phyloP scores from a whole-genome alignment of 2,113 vertebrate species.

The Semicossyphus pulcher region DNA sequence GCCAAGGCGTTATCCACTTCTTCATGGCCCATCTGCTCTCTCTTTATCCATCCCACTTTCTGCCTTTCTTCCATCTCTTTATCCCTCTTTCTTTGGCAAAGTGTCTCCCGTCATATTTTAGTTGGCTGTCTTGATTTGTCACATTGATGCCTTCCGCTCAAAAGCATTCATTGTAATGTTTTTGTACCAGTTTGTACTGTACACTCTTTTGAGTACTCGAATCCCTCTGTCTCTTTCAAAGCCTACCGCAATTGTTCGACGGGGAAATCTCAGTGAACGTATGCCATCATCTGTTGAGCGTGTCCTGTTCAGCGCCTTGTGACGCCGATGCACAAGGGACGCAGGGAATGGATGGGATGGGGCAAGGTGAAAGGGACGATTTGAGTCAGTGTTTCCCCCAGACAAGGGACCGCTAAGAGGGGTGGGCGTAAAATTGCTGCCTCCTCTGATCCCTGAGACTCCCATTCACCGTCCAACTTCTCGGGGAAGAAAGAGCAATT shows the following conservation, averaged over 20 bases:
- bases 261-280: constrained; percentile 47
- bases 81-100: constrained; percentile 50
- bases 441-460: constrained; percentile 52
- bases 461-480: constrained; percentile 31
- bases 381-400: constrained; percentile 36
- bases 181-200: constrained; percentile 28
- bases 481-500: constrained; percentile 51
- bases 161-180: constrained; percentile 32
- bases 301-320: constrained; percentile 46
- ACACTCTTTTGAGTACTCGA: constrained; percentile 17
- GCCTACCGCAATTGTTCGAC: constrained; percentile 32
- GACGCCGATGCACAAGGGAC: constrained; percentile 27
- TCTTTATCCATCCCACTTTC: constrained; percentile 70
- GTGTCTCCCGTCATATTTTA: constrained; percentile 54
- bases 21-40: constrained; percentile 81
- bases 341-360: constrained; percentile 18
- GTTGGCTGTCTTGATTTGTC: constrained; percentile 63
- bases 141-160: constrained; percentile 52
- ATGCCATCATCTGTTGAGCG: constrained; percentile 29
- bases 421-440: constrained; percentile 38
- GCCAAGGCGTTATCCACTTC: constrained; percentile 77
- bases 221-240: constrained; percentile 42
- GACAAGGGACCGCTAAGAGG: constrained; percentile 28
- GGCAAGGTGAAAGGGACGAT: constrained; percentile 55
- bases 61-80: constrained; percentile 71